Evolutionary conservation across 2,888 invertebrate species (phyloP), one percentile per base, ranked within the genome.

Genomic region (Cheilosia soror): DNA sequence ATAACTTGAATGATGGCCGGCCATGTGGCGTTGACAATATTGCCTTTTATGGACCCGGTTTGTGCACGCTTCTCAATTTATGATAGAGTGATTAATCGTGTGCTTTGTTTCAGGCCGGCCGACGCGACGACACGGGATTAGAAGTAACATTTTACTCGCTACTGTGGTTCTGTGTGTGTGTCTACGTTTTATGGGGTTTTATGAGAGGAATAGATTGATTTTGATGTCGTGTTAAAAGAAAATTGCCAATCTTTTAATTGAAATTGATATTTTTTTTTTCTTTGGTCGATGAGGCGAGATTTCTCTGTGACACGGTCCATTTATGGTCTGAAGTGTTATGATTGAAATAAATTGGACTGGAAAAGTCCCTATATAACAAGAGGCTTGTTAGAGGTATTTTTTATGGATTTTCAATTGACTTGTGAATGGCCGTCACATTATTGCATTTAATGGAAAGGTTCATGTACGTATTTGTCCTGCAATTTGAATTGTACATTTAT

Each of bases 171-270:
- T 25, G 42, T 13, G 4, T 49, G 9, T 44, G 47, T 6, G 1
- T 49, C 44, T 44, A 62, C 49, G 73, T 75, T 84, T 79, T 79
- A 79, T 78, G 78, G 69, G 69, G 37, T 79, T 84, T 79, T 49
- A 79, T 79, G 44, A 53, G 75, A 40, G 27, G 33, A 75, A 63
- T 29, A 79, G 63, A 79, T 79, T 69, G 73, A 69, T 75, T 83
- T 75, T 68, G 73, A 75, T 68, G 63, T 65, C 69, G 66, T 75
- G 63, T 31, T 62, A 5, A 31, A 42, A 62, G 33, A 57, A 62
- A 75, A 68, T 75, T 57, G 69, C 31, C 63, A 62, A 27, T 57
- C 44, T 63, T 58, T 57, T 31, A 57, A 81, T 81, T 75, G 57
- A 66, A 75, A 81, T 75, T 68, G 68, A 57, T 63, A 57, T 65